Conservation (phyloP, 2,113 vertebrate species). For the Mionectes macconnelli region DNA sequence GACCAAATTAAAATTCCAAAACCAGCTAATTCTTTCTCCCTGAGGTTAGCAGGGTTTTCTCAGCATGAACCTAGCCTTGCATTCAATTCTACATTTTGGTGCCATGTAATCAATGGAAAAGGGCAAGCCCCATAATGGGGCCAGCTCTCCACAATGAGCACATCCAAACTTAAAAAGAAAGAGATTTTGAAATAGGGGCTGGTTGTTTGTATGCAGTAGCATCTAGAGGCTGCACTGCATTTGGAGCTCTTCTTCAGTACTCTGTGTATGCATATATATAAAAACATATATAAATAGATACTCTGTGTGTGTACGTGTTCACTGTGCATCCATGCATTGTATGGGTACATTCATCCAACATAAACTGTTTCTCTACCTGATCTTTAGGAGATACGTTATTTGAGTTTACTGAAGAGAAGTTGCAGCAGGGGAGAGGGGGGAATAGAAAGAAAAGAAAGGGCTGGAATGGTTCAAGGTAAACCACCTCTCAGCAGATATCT, state of each 20-base stretch:
- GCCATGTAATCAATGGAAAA: constrained; percentile 54
- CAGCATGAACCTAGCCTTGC: constrained; percentile 53
- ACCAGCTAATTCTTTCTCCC: constrained; percentile 20
- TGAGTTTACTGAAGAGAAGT: neutral
- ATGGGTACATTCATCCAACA: neutral
- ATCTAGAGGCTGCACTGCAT: neutral
- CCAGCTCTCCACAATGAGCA: constrained; percentile 17
- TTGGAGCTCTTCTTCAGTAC: neutral
- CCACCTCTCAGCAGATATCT: neutral
- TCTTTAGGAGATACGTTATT: neutral
- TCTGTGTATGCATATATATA: no score
- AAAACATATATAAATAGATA: neutral
- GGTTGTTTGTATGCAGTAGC: neutral
- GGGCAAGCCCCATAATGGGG: constrained; percentile 19
- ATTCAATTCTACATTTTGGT: constrained; percentile 49
- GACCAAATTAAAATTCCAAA: constrained; percentile 60
- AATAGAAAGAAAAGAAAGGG: neutral
- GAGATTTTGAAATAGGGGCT: constrained; percentile 1
- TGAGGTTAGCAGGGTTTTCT: constrained; percentile 52
- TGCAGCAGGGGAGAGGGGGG: neutral
- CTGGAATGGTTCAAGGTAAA: neutral
- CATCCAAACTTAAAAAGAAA: neutral
- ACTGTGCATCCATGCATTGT: neutral
- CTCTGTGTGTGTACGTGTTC: neutral
- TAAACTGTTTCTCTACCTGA: neutral